phyloP scores from a whole-genome alignment of 1,140 invertebrate genomes.

The Drosophila carrolli region DNA sequence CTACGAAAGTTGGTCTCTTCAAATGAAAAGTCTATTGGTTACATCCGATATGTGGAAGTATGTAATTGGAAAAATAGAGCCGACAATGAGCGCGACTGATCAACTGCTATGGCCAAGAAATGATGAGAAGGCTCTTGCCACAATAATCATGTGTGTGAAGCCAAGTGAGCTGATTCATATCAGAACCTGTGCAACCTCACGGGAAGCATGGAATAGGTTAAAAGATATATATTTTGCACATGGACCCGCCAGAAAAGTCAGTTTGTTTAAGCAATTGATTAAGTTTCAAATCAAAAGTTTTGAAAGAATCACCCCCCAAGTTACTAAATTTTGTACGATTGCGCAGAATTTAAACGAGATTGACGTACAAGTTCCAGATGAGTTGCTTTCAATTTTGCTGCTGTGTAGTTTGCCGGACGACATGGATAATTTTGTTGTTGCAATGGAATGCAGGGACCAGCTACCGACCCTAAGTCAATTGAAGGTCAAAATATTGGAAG shows the following conservation, averaged over 20 bases:
- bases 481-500: neutral
- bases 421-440: no score
- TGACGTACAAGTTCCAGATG: no score
- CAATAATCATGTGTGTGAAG: neutral
- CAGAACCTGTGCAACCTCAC: neutral
- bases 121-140: neutral
- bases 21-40: no score
- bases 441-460: no score
- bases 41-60: no score
- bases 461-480: no score
- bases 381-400: no score
- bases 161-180: constrained; percentile 1
- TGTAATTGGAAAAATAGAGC: neutral
- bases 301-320: neutral
- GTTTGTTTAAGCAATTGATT: constrained; percentile 1
- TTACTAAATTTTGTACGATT: neutral
- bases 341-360: neutral
- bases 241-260: neutral
- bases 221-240: neutral
- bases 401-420: no score
- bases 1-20: no score
- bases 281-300: neutral
- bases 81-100: neutral
- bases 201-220: neutral
- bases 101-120: neutral